phyloP scores from a whole-genome alignment of 2,113 vertebrate genomes.

The Psilopsiagon aymara region DNA sequence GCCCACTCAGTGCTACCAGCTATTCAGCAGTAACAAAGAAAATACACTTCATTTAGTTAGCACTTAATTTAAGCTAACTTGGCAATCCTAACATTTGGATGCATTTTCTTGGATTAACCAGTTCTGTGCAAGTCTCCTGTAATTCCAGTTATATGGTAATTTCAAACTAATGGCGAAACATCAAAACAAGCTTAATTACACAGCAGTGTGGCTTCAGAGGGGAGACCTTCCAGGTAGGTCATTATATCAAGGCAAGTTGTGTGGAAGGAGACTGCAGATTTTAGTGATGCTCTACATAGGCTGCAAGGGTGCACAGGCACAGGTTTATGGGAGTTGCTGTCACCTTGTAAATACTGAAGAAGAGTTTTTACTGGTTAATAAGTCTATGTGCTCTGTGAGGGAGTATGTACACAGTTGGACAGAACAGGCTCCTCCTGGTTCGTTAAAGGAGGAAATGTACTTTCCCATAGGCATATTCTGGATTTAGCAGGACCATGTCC shows the following conservation, averaged over 20 bases:
- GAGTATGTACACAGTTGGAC: background rate
- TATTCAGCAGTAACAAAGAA: background rate
- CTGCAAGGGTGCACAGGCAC: rapidly evolving
- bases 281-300: background rate
- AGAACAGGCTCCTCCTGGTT: background rate
- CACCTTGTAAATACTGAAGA: background rate
- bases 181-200: background rate
- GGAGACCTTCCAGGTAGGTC: background rate
- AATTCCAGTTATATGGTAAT: background rate
- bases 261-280: background rate
- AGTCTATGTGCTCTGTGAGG: background rate
- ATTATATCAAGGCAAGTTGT: background rate
- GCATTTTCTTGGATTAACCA: background rate
- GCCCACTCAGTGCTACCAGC: background rate
- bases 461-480: background rate
- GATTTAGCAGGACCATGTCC: background rate
- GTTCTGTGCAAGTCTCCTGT: background rate
- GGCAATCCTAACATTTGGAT: background rate
- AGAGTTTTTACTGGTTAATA: background rate
- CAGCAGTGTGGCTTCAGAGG: background rate
- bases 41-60: background rate
- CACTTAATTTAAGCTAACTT: background rate
- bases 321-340: background rate
- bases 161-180: background rate
- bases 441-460: rapidly evolving